Evolutionary conservation across 1,140 invertebrate genomes (phyloP), one percentile per base, ranked within the genome.

Genomic region (Mesaphorura yosii): DNA sequence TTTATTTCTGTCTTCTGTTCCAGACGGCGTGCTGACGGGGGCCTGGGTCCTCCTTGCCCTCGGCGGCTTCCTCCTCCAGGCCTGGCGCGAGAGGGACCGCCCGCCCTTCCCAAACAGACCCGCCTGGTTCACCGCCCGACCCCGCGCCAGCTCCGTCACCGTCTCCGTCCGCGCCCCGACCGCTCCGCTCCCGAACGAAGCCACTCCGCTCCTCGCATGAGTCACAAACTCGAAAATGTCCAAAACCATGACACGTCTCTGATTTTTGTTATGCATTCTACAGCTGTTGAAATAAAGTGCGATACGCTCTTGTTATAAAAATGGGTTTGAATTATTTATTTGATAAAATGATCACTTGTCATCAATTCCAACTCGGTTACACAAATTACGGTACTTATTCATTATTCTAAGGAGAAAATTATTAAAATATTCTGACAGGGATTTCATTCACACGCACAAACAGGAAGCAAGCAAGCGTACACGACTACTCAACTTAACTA

Each of bases 51-150:
- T 72, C 2, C 55, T 82, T 23, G 68, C 73, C 2, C 40, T 70
- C 3, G 59, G 66, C 2, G 78, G 78, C 7, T 66, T 72, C 51
- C 59, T 67, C 1, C 68, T 75, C 57, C 78, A 81, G 64, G 66
- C 70, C 14, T 69, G 67, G 57, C 64, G 71, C 45, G 75, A 75
- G 62, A 64, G 69, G 41, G 70, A 71, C 2, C 68, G 70, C 27
- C 73, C 77, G 3, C 75, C 76, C 2, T 80, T 80, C 66, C 77
- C 78, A 3, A 73, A 75, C 17, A 70, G 69, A 3, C 64, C 64
- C 15, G 23, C 25, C 5, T 58, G 45, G 51, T 34, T 51, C 2
- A 37, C 2, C 1, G 39, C 44, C 39, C 22, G 45, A 40, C 26
- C 3, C 10, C 27, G 14, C 14, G 5, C 10, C 7, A 10, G 17